These are phyloP conservation scores for Chrosomus eos DNA, from an alignment of 2,797 vertebrate genomes.

Conservation along the genomic window DNA sequence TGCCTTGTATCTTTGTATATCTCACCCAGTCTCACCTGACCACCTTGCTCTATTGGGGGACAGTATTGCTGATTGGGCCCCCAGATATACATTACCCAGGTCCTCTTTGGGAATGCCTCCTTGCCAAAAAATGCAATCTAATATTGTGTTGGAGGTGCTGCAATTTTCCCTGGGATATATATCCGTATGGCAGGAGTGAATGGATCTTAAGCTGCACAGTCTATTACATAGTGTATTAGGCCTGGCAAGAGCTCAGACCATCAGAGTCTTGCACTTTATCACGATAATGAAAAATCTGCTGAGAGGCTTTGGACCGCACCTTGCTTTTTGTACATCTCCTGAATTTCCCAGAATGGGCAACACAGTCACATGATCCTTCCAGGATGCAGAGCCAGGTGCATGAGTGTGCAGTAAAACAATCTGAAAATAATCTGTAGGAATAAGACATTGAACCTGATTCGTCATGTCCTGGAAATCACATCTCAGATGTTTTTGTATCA, in stretches of 20 bases:
- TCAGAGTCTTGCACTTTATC: constrained; percentile 56
- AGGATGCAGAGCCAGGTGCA: neutral
- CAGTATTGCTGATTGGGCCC: constrained; percentile 37
- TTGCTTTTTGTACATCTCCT: constrained; percentile 32
- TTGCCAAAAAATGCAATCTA: constrained; percentile 52
- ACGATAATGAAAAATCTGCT: constrained; percentile 56
- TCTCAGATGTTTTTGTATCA: neutral
- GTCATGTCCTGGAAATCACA: neutral
- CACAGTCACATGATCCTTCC: neutral
- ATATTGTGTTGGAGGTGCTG: constrained; percentile 51
- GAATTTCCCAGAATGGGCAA: constrained; percentile 12
- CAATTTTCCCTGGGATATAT: constrained; percentile 59
- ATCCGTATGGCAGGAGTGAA: constrained; percentile 54
- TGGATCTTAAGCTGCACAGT: constrained; percentile 58
- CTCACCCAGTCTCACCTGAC: constrained; percentile 17
- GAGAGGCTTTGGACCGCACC: constrained; percentile 38
- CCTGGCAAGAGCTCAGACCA: constrained; percentile 50
- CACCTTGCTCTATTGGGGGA: constrained; percentile 27
- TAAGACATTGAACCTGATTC: neutral
- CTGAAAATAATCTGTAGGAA: neutral
- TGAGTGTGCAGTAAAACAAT: neutral
- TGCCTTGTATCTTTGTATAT: neutral
- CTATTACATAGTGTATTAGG: constrained; percentile 58
- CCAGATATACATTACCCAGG: constrained; percentile 40
- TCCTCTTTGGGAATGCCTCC: constrained; percentile 32